Evolutionary conservation across 2,888 invertebrate species (phyloP).

Genomic region (Mythimna ferrago): DNA sequence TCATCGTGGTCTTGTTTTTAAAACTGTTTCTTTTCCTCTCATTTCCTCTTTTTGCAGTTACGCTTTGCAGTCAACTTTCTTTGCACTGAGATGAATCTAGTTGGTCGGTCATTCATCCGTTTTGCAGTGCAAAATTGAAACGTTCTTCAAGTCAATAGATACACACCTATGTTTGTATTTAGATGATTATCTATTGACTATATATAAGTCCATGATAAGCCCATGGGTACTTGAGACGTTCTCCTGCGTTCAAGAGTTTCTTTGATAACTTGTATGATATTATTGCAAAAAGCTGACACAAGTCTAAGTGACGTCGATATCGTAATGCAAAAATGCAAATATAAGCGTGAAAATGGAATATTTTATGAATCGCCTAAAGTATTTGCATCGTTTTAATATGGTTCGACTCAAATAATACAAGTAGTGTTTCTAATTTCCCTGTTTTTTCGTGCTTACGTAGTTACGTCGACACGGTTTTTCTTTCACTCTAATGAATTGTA

Average conservation of each 20-base stretch:
- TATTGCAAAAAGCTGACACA: neutral
- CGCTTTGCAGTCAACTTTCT: constrained; percentile 30
- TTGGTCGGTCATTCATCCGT: constrained; percentile 15
- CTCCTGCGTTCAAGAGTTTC: constrained; percentile 1
- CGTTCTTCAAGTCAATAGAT: constrained; percentile 4
- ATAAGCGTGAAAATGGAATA: neutral
- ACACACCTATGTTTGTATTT: constrained; percentile 5
- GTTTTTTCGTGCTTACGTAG: constrained; percentile 1
- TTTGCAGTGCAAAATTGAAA: constrained; percentile 1
- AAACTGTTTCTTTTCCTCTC: constrained; percentile 32
- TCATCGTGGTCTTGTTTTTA: constrained; percentile 48
- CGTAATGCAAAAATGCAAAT: constrained; percentile 3
- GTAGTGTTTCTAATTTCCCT: constrained; percentile 19
- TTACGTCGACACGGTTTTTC: constrained; percentile 12
- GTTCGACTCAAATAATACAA: constrained; percentile 10
- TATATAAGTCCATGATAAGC: neutral
- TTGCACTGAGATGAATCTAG: constrained; percentile 15
- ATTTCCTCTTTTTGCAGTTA: constrained; percentile 29
- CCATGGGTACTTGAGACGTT: neutral
- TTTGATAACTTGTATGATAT: constrained; percentile 5
- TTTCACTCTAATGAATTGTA: constrained; percentile 33
- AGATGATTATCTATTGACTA: neutral
- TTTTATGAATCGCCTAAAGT: neutral
- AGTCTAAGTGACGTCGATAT: neutral
- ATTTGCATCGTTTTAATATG: neutral